Base-by-base conservation (phyloP, 2,113 vertebrate species). In the Pterocles orientalis region DNA sequence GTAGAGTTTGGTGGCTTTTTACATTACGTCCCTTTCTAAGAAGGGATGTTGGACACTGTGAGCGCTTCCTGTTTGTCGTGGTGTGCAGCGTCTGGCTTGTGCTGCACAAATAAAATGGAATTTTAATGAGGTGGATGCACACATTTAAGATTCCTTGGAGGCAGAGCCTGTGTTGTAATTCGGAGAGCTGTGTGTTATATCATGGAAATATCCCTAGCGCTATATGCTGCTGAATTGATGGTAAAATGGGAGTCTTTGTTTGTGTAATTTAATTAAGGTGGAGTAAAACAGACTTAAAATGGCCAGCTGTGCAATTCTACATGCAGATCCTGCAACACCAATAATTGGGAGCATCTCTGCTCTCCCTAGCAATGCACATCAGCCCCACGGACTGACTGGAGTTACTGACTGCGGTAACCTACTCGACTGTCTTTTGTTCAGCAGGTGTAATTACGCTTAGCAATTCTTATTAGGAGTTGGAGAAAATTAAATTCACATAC, bases 221-320 rank as follows among this genome's bases (percentile, higher is more conserved):
- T 0, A 1, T 6, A 7, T 7, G 54, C 34, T 20, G 29, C 43
- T 47, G 68, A 9, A 18, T 7, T 36, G n/a, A 12, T 12, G 39
- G 61, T 9, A 4, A 31, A 64, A 33, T 10, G 4, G 10, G 25
- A 14, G 18, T 20, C 82, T 95, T 91, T 83, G 83, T 73, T 34
- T 33, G 12, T 13, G 0, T 9, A 1, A 23, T 33, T 68, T 45
- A 24, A 39, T 71, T 51, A 5, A 0, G 0, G 47, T 17, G 81
- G 31, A n/a, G 31, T 72, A 39, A 70, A 88, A 2, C 18, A 50
- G 66, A 4, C 5, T 34, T 78, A 31, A 57, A 21, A 21, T 19
- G 14, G 33, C 24, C 0, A 1, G 3, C 10, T 34, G 0, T 17
- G 1, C 20, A 6, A 24, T 41, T 2, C 0, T 10, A 4, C 25